phyloP scores from a whole-genome alignment of 1,140 invertebrate genomes.

The Babylonia areolata region DNA sequence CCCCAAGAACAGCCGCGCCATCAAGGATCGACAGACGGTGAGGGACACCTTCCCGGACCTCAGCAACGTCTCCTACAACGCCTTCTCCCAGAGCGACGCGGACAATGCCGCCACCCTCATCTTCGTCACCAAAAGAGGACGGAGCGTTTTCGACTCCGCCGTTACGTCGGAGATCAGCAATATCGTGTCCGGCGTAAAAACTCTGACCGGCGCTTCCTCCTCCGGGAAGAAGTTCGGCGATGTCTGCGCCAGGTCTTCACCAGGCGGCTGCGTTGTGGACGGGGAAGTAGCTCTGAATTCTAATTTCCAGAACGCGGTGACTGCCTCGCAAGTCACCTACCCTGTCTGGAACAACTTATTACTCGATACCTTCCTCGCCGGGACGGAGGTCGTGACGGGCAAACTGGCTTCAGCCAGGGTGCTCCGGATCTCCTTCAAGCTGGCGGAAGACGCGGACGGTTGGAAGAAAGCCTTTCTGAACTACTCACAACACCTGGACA shows the following conservation, averaged over 20 bases:
- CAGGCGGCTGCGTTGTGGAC: not conserved
- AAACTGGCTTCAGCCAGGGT: not conserved
- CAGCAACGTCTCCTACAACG: not conserved
- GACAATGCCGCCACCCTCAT: not conserved
- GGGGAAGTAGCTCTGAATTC: not conserved
- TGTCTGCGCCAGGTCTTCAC: not conserved
- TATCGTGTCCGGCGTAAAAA: not conserved
- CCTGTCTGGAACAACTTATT: not conserved
- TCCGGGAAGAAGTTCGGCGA: not conserved
- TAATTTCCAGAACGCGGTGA: not conserved
- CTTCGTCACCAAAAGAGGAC: not conserved
- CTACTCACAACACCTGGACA: not conserved
- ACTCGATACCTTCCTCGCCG: not conserved
- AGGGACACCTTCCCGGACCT: not conserved
- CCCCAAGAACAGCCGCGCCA: constrained; percentile 22
- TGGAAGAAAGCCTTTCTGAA: constrained; percentile 1
- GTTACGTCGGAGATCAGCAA: not conserved
- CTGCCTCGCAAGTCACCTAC: not conserved
- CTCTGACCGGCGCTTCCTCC: not conserved
- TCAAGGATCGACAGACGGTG: not conserved
- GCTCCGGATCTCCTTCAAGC: not conserved
- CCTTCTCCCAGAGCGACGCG: constrained; percentile 13
- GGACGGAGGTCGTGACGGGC: not conserved
- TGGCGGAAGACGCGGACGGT: not conserved
- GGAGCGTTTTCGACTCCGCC: not conserved